These are phyloP conservation scores for Nephrotoma appendiculata DNA, from an alignment of 2,888 invertebrate genomes.

Conservation along the genomic window DNA sequence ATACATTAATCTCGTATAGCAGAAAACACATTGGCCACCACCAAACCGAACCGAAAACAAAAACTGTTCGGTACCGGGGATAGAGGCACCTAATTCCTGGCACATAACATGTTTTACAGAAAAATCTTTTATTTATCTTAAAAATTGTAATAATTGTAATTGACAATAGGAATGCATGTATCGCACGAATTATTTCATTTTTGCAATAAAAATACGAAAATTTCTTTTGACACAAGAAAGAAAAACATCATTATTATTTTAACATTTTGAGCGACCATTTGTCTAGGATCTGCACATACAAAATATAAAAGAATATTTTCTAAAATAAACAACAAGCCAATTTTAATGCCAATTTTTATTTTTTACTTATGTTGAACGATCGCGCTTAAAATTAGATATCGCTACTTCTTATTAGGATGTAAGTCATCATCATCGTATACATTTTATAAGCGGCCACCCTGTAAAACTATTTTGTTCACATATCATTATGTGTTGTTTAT, in stretches of 20 bases:
- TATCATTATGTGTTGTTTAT: neutral
- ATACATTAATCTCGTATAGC: neutral
- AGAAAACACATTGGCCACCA: neutral
- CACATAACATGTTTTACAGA: neutral
- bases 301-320: neutral
- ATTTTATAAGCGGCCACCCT: neutral
- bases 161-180: neutral
- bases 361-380: neutral
- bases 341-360: neutral
- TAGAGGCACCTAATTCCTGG: neutral
- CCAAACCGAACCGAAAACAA: neutral
- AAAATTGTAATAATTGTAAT: neutral
- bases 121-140: neutral
- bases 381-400: neutral
- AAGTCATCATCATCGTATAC: neutral
- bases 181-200: neutral
- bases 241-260: neutral
- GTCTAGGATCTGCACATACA: neutral
- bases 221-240: neutral
- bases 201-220: neutral
- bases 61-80: neutral
- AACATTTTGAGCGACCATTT: neutral
- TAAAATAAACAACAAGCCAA: neutral
- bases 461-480: neutral
- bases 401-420: neutral